Conservation (phyloP, 2,797 vertebrate genomes). For the Lagorchestes hirsutus region DNA sequence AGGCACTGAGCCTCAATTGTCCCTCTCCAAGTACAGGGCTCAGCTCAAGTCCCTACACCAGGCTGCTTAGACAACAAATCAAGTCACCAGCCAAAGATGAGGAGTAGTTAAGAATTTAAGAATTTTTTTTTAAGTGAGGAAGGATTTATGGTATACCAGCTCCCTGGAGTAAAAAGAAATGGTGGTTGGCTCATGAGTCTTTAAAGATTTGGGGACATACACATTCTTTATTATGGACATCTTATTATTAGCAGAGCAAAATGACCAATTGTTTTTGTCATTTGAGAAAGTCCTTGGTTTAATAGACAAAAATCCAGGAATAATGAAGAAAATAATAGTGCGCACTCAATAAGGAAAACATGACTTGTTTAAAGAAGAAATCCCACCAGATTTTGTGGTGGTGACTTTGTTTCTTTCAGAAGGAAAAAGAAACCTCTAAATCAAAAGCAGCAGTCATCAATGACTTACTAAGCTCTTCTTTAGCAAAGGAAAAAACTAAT, state of each 20-base stretch:
- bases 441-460: conserved; percentile 79
- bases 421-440: conserved; percentile 74
- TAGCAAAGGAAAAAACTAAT: conserved; percentile 68
- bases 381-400: conserved; percentile 77
- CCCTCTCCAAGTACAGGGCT: not conserved
- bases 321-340: conserved; percentile 84
- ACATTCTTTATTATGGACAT: conserved; percentile 72
- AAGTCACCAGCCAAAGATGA: not conserved
- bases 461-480: conserved; percentile 66
- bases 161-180: conserved; percentile 71
- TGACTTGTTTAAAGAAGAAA: conserved; percentile 81
- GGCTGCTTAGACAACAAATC: not conserved
- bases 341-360: conserved; percentile 83
- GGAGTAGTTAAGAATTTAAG: not conserved
- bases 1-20: not conserved
- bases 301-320: conserved; percentile 83
- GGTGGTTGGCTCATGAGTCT: conserved; percentile 57
- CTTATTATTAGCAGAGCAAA: conserved; percentile 59
- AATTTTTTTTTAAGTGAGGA: not conserved
- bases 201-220: conserved; percentile 72
- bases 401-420: conserved; percentile 67
- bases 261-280: conserved; percentile 79
- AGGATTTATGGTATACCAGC: conserved; percentile 33
- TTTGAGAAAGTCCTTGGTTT: conserved; percentile 82
- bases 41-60: not conserved